Conservation (phyloP, 2,888 invertebrate species). For the Sylvicola cinctus region DNA sequence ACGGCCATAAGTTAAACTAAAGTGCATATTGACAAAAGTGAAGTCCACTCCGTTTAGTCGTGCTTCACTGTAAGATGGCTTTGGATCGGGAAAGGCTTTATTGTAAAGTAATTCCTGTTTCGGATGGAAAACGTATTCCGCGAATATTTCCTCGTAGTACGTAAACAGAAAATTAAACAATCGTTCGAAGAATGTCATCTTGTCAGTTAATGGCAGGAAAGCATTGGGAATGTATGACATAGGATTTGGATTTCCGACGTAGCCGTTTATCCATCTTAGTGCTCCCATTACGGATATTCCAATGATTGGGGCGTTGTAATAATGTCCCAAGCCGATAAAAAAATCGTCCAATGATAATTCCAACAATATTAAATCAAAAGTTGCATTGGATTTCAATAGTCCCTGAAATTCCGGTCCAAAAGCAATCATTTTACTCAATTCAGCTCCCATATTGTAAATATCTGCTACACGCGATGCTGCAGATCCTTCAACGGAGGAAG, state of each 20-base stretch:
- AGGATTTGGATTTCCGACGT: conserved; percentile 16
- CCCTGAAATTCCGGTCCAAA: no score
- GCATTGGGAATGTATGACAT: conserved; percentile 19
- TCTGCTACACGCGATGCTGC: no score
- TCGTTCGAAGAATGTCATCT: conserved; percentile 20
- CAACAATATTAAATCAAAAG: conserved; percentile 13
- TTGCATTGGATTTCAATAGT: conserved; percentile 11
- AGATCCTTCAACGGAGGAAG: no score
- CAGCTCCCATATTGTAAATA: no score
- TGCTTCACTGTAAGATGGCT: conserved; percentile 12
- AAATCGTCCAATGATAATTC: no score
- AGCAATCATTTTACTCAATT: no score
- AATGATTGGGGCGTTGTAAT: no score
- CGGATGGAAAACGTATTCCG: conserved; percentile 15
- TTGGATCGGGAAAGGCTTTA: no score
- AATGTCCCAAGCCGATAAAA: no score
- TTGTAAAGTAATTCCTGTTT: no score
- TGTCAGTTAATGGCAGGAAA: conserved; percentile 15
- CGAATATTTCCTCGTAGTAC: conserved; percentile 12
- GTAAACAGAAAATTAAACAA: conserved; percentile 16
- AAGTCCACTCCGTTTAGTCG: conserved; percentile 19
- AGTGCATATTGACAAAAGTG: conserved; percentile 18
- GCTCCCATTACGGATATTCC: conserved; percentile 11
- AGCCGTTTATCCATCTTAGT: conserved; percentile 9
- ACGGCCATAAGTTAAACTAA: conserved; percentile 17